Evolutionary conservation across 2,113 vertebrate genomes (phyloP).

Genomic region (Podarcis muralis): DNA sequence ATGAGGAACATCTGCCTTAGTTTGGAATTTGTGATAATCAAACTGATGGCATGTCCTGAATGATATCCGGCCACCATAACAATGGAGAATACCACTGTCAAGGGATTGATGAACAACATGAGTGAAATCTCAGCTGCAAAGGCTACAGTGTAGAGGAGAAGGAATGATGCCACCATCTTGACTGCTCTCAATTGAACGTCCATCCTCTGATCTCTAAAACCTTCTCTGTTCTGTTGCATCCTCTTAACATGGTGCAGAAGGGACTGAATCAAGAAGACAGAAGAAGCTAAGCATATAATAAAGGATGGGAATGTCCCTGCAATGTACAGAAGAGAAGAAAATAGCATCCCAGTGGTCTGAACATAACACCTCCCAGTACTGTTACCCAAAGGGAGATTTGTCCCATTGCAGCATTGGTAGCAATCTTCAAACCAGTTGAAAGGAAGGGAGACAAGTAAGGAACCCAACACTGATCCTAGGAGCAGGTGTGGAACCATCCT

Average conservation of each 20-base stretch:
- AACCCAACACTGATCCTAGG: slow-evolving; percentile 46
- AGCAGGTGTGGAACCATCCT: slow-evolving; percentile 39
- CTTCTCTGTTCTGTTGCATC: slow-evolving; percentile 34
- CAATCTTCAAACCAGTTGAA: not conserved
- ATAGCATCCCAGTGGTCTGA: accelerated
- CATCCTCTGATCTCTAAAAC: slow-evolving; percentile 50
- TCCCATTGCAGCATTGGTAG: not conserved
- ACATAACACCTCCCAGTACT: not conserved
- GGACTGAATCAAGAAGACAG: slow-evolving; percentile 56
- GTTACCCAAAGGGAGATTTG: not conserved
- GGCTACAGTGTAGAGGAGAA: slow-evolving; percentile 48
- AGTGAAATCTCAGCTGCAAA: not conserved
- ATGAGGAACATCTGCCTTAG: slow-evolving; percentile 28
- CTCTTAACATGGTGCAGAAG: slow-evolving; percentile 51
- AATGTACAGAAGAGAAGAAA: not conserved
- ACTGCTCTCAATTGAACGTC: slow-evolving; percentile 49
- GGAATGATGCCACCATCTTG: slow-evolving; percentile 60
- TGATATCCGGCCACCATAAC: slow-evolving; percentile 15
- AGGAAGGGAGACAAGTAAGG: slow-evolving; percentile 40
- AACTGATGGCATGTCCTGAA: slow-evolving; percentile 49
- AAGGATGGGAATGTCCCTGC: slow-evolving; percentile 33
- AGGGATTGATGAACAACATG: not conserved
- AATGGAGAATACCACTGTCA: accelerated
- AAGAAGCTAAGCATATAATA: slow-evolving; percentile 54
- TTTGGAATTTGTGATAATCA: slow-evolving; percentile 57